Evolutionary conservation across 2,797 vertebrate species (phyloP), one percentile per base, ranked within the genome.

Genomic region (Hydrophis major): DNA sequence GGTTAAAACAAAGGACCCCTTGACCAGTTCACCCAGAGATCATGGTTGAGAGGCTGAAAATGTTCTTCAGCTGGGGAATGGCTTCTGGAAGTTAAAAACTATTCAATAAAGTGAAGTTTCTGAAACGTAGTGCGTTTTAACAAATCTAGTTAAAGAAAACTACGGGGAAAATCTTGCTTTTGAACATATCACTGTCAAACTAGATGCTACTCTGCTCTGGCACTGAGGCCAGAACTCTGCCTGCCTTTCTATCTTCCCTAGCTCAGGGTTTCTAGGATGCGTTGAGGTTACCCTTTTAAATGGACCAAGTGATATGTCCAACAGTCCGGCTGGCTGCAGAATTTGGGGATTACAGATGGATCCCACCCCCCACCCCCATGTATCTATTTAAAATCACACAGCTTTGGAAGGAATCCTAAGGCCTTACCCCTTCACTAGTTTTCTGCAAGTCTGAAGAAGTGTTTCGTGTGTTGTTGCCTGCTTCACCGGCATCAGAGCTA

Each of bases 381-480:
- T 37, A 6, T 88, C 86, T 78, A 4, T 42, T 78, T 16, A 6
- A 83, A 47, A 78, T 5, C 50, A 55, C 25, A 53, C 20, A 32
- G 56, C 37, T 20, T 88, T 89, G 93, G 14, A 50, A 89, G 74
- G 8, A 42, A 11, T 83, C 8, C 37, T 12, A 47, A 57, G 63
- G 66, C 97, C 93, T 97, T 97, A 98, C 98, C 98, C 98, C 98
- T 97, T 98, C 98, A 96, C 97, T 98, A 96, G 98, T 97, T 96
- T 99, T 99, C 98, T 99, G 99, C 98, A 98, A 98, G 96, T 99
- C 98, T 93, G 98, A 98, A 92, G 97, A 95, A 90, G 98, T 98
- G 95, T 98, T 99, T 96, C 98, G 98, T 93, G 98, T 98, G 98
- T 99, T 98, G 18, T 98, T 98, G 97, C 99, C 98, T 1, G 98